phyloP scores from a whole-genome alignment of 2,888 invertebrate genomes.

The Sesia apiformis region DNA sequence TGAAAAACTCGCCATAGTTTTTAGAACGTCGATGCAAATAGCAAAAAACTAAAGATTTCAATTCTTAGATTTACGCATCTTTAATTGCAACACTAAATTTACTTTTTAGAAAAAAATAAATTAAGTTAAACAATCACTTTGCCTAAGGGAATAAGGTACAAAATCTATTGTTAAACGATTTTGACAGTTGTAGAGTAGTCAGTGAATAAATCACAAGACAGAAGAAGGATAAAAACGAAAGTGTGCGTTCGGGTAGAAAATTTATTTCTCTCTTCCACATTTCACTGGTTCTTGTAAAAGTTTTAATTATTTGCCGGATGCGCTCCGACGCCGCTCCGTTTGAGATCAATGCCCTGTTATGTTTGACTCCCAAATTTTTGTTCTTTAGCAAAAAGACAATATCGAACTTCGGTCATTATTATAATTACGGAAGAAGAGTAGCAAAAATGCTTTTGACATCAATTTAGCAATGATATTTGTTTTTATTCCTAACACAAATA shows the following conservation, averaged over 20 bases:
- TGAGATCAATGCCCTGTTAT: constrained; percentile 41
- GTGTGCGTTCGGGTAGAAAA: constrained; percentile 55
- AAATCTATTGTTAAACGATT: constrained; percentile 6
- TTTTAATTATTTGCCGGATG: constrained; percentile 69
- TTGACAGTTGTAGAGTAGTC: constrained; percentile 24
- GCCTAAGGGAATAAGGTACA: not conserved
- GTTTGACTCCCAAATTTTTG: constrained; percentile 32
- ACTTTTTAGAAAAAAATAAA: not conserved
- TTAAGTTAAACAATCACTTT: not conserved
- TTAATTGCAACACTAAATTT: not conserved
- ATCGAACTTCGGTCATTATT: not conserved
- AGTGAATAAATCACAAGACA: constrained; percentile 45
- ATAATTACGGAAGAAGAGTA: not conserved
- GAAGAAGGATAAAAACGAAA: constrained; percentile 55
- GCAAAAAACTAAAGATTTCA: constrained; percentile 29
- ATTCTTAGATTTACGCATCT: constrained; percentile 8
- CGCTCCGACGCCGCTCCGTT: constrained; percentile 33
- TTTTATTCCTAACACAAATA: no score
- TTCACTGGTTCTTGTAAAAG: constrained; percentile 56
- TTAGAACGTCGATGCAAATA: constrained; percentile 15
- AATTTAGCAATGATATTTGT: no score
- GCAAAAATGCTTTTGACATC: no score
- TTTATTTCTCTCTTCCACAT: constrained; percentile 59
- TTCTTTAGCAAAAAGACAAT: not conserved
- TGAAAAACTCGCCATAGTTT: no score